phyloP scores from a whole-genome alignment of 1,140 invertebrate species.

The Heliconius melpomene region DNA sequence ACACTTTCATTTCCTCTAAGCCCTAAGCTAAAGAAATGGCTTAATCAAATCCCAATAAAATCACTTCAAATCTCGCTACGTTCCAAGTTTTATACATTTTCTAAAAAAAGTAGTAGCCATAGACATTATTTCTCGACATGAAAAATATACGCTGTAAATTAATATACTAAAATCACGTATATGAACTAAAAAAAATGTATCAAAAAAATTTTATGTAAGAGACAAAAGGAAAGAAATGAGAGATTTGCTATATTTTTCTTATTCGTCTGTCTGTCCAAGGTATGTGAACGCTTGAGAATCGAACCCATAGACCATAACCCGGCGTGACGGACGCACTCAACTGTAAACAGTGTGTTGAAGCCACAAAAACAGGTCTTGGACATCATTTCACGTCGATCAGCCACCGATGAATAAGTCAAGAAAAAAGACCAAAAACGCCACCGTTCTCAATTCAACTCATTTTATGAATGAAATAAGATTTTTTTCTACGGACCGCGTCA shows the following conservation, averaged over 20 bases:
- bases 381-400: slow-evolving; percentile 77
- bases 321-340: slow-evolving; percentile 57
- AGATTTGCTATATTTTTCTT: background rate
- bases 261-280: slow-evolving; percentile 10
- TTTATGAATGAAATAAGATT: slow-evolving; percentile 81
- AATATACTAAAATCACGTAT: too few species aligned
- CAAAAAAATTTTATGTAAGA: too few species aligned
- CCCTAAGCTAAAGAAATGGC: too few species aligned
- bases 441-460: slow-evolving; percentile 72
- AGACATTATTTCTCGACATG: too few species aligned
- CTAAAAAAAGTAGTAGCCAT: too few species aligned
- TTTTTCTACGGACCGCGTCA: slow-evolving; percentile 70
- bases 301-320: background rate
- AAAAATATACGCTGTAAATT: too few species aligned
- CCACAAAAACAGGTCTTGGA: slow-evolving; percentile 61
- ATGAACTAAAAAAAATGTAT: too few species aligned
- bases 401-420: slow-evolving; percentile 51
- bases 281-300: slow-evolving; percentile 16
- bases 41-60: too few species aligned
- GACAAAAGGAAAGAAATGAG: background rate
- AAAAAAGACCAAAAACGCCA: slow-evolving; percentile 51
- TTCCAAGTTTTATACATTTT: too few species aligned
- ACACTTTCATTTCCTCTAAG: too few species aligned
- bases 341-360: slow-evolving; percentile 75
- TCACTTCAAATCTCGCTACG: too few species aligned